phyloP scores from a whole-genome alignment of 2,888 invertebrate species.

The Eupeodes luniger region DNA sequence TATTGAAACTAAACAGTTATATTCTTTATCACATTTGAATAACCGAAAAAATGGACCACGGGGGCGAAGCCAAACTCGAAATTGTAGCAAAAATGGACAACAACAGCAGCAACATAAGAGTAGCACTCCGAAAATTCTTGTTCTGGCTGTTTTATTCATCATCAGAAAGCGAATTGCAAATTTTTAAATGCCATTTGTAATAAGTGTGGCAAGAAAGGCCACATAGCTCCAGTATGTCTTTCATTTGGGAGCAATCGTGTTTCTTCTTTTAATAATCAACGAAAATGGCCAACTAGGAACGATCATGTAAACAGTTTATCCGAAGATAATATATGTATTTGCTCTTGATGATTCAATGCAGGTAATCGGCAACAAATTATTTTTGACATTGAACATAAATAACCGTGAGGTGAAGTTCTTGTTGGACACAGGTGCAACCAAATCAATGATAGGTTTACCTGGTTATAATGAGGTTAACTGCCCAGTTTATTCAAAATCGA shows the following conservation, averaged over 20 bases:
- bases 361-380: slow-evolving; percentile 24
- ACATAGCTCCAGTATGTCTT: slow-evolving; percentile 44
- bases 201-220: slow-evolving; percentile 11
- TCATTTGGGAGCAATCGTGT: slow-evolving; percentile 3
- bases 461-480: slow-evolving; percentile 28
- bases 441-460: slow-evolving; percentile 36
- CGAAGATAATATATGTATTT: slow-evolving; percentile 35
- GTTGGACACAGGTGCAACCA: slow-evolving; percentile 17
- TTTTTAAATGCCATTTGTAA: too few relatives aligned
- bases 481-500: slow-evolving; percentile 24
- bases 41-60: neutral
- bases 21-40: slow-evolving; percentile 9
- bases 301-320: slow-evolving; percentile 41
- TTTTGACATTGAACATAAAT: slow-evolving; percentile 40
- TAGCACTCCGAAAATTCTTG: slow-evolving; percentile 39
- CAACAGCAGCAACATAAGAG: slow-evolving; percentile 15
- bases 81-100: slow-evolving; percentile 20
- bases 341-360: slow-evolving; percentile 46
- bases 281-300: neutral
- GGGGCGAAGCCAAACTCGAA: slow-evolving; percentile 15
- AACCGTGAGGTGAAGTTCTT: neutral
- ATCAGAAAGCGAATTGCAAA: neutral
- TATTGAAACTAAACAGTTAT: slow-evolving; percentile 35
- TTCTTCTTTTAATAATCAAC: neutral
- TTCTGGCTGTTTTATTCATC: slow-evolving; percentile 39